A percentile compares a stretch with the other conserved stretches of the same genome.
Conservation (phyloP, 2,888 invertebrate genomes). For the Drosophila buzzatii region DNA sequence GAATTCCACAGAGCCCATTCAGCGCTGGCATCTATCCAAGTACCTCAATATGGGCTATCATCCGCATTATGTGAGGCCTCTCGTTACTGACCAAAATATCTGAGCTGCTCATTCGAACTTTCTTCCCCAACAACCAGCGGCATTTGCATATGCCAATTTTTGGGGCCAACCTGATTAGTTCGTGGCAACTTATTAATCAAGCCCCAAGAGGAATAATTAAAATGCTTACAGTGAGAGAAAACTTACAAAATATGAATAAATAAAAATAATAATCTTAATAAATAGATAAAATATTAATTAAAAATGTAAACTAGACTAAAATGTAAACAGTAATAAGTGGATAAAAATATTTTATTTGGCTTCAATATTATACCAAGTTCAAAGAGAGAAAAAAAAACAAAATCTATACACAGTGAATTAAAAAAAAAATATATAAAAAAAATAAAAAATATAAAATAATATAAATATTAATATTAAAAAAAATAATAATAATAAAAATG, state of each 20-base stretch:
- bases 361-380: no score
- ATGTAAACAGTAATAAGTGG: no score
- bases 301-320: no score
- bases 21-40: conserved; percentile 56
- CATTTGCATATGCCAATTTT: conserved; percentile 68
- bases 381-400: no score
- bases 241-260: not conserved
- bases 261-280: not conserved
- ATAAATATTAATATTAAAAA: no score
- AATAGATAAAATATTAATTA: no score
- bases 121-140: conserved; percentile 39
- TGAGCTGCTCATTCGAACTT: conserved; percentile 49
- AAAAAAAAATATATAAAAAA: no score
- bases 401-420: no score
- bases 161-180: conserved; percentile 57
- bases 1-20: conserved; percentile 22
- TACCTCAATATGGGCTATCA: conserved; percentile 53
- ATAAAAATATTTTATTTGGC: no score
- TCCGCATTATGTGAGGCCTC: conserved; percentile 57
- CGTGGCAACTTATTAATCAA: conserved; percentile 53
- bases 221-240: conserved; percentile 28
- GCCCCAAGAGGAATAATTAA: conserved; percentile 10
- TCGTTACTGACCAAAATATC: conserved; percentile 49
- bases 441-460: not conserved
- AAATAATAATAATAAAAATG: not conserved